Percentiles rank a stretch among this genome's conserved stretches.
These are phyloP conservation scores for Bombus affinis DNA, from an alignment of 1,140 invertebrate species.

Conservation along the genomic window DNA sequence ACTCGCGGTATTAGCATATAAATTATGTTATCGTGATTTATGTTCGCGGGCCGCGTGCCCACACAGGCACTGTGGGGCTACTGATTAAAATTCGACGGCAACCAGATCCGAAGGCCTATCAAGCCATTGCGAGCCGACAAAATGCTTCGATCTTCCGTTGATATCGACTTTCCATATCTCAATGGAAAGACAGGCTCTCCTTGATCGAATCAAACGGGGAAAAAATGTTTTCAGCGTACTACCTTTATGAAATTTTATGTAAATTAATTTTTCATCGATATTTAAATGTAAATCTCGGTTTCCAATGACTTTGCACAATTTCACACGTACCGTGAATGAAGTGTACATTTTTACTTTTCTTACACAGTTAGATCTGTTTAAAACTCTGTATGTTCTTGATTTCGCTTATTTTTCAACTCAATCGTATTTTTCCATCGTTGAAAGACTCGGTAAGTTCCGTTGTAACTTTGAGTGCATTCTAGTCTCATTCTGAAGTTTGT, in stretches of 20 bases:
- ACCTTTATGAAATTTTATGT: not conserved
- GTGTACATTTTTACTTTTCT: not conserved
- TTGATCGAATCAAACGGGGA: not conserved
- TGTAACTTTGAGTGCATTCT: not conserved
- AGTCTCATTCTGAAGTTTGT: not conserved
- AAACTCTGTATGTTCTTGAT: no score
- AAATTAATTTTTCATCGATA: not conserved
- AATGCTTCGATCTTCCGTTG: slow-evolving; percentile 41
- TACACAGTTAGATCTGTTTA: not conserved
- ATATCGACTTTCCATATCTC: slow-evolving; percentile 10
- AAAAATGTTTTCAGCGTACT: not conserved
- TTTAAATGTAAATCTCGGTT: not conserved
- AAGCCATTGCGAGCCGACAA: slow-evolving; percentile 35
- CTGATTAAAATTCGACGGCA: slow-evolving; percentile 71
- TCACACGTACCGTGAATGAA: no score
- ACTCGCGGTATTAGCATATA: slow-evolving; percentile 79
- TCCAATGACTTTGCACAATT: not conserved
- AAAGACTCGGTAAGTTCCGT: not conserved
- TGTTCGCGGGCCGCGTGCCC: slow-evolving; percentile 61
- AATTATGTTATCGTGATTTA: slow-evolving; percentile 82
- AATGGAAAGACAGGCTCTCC: not conserved
- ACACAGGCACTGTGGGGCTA: slow-evolving; percentile 54
- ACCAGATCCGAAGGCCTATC: slow-evolving; percentile 38
- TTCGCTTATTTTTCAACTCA: no score
- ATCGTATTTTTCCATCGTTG: not conserved